Evolutionary conservation across 2,888 invertebrate genomes (phyloP), one percentile per base, ranked within the genome.

Genomic region (Scelioninae gen. 2): DNA sequence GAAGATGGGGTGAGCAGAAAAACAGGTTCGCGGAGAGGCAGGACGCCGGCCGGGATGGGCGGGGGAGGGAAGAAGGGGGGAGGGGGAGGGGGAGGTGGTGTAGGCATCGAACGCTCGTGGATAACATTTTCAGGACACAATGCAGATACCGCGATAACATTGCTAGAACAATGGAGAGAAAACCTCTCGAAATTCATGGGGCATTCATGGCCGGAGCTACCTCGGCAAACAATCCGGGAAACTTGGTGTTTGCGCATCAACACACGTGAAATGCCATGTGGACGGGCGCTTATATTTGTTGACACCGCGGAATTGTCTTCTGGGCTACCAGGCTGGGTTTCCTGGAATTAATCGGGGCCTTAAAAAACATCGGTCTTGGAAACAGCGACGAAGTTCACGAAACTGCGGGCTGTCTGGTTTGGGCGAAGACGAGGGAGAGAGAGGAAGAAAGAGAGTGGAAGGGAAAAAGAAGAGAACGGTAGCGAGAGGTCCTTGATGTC

Each of bases 21-120:
- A 73, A 73, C 73, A 73, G 73, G 68, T 64, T 69, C 48, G 48
- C n/a, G n/a, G n/a, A n/a, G n/a, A n/a, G n/a, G n/a, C n/a, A n/a
- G n/a, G n/a, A n/a, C n/a, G n/a, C n/a, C n/a, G n/a, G n/a, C n/a
- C n/a, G n/a, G n/a, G n/a, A n/a, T n/a, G n/a, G n/a, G n/a, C n/a
- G n/a, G n/a, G n/a, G n/a, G n/a, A n/a, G n/a, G n/a, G n/a, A n/a
- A n/a, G n/a, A n/a, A n/a, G n/a, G 43, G 39, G 45, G 25, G 28
- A 19, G 35, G 3, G 35, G 35, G 35, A 4, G 35, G 3, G 2
- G n/a, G 11, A 6, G 1, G n/a, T 2, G 35, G 11, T 2, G 43
- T 31, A 43, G 64, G 31, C 41, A 35, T 11, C 43, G 58, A 33
- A 11, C 19, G 35, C 46, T 57, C 60, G 52, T n/a, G 63, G 46